These are phyloP conservation scores for Bombus difficillimus DNA, from an alignment of 1,140 invertebrate species.

Conservation along the genomic window DNA sequence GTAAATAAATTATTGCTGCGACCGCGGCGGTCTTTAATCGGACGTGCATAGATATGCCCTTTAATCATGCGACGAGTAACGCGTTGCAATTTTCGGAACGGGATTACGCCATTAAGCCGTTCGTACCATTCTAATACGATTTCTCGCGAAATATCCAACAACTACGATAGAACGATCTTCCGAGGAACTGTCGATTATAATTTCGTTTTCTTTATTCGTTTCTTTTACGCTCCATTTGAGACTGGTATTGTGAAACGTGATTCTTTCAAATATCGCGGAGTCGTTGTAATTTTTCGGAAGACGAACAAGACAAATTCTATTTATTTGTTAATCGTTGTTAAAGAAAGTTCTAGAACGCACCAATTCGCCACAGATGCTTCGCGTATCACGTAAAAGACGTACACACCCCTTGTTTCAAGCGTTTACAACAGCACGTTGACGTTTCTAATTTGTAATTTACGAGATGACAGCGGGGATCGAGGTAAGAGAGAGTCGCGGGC, in stretches of 20 bases:
- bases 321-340: background rate
- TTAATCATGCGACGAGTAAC: conserved; percentile 47
- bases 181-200: background rate
- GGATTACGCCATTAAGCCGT: conserved; percentile 28
- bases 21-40: conserved; percentile 49
- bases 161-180: background rate
- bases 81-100: conserved; percentile 41
- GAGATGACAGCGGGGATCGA: conserved; percentile 22
- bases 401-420: background rate
- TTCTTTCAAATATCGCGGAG: too few relatives aligned
- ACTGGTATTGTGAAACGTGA: background rate
- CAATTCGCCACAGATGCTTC: background rate
- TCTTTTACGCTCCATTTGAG: too few relatives aligned
- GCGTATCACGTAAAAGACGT: too few relatives aligned
- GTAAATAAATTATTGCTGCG: conserved; percentile 67
- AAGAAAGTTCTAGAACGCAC: background rate
- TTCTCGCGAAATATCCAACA: background rate
- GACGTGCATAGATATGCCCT: conserved; percentile 45
- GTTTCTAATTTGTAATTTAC: conserved; percentile 74
- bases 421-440: conserved; percentile 3
- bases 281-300: background rate
- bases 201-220: background rate
- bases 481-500: background rate
- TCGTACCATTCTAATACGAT: conserved; percentile 8
- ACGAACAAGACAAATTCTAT: background rate